phyloP scores from a whole-genome alignment of 2,888 invertebrate species.

The Mythimna lalbum region DNA sequence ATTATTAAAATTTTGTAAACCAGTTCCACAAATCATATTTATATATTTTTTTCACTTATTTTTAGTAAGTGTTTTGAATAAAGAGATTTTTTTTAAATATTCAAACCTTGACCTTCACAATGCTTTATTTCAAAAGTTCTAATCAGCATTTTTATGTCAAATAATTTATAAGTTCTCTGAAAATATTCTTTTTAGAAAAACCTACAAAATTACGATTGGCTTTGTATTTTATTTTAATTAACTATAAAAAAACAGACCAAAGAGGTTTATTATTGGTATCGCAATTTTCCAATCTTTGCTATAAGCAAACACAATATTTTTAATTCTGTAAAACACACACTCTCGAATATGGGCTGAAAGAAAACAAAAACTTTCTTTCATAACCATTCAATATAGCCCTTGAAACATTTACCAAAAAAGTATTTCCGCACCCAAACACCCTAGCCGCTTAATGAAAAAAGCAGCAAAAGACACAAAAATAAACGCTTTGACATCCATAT shows the following conservation, averaged over 20 bases:
- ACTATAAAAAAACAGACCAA: too few relatives aligned
- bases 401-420: constrained; percentile 15
- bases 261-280: too few relatives aligned
- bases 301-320: neutral
- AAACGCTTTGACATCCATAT: constrained; percentile 51
- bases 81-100: too few relatives aligned
- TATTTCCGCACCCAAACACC: constrained; percentile 26
- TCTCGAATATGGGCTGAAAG: neutral
- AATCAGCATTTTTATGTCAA: neutral
- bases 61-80: too few relatives aligned
- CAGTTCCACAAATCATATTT: too few relatives aligned
- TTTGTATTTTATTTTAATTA: too few relatives aligned
- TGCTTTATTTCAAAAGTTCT: neutral
- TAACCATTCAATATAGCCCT: constrained; percentile 2
- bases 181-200: neutral
- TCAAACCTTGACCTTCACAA: too few relatives aligned
- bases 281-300: neutral
- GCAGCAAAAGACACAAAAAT: constrained; percentile 35
- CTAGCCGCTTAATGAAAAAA: constrained; percentile 13
- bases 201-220: too few relatives aligned
- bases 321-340: neutral
- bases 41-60: too few relatives aligned
- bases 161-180: neutral
- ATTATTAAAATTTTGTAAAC: too few relatives aligned
- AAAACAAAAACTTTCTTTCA: neutral